A percentile compares a stretch with the other conserved stretches of the same genome.
Conservation (phyloP, 1,140 invertebrate species). For the Laodelphax striatellus region DNA sequence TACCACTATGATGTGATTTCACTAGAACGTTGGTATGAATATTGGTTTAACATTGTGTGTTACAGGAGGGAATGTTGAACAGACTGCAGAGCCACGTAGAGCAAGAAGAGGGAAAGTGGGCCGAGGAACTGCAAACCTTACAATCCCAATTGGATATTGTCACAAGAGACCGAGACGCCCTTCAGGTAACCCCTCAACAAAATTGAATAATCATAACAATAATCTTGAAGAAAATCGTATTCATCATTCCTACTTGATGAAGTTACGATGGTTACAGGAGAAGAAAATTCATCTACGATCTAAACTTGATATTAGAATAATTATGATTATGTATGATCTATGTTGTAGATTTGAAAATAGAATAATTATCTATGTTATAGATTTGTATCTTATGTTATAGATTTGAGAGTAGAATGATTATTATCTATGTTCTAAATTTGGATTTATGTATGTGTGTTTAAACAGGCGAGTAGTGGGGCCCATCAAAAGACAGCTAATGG, state of each 20-base stretch:
- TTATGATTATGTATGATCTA: no score
- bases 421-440: no score
- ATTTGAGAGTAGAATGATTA: no score
- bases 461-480: neutral
- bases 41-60: slow-evolving; percentile 6
- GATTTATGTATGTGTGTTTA: neutral
- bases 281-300: no score
- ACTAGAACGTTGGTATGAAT: slow-evolving; percentile 1
- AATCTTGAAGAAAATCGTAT: no score
- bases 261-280: no score
- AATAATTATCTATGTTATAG: no score
- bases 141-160: slow-evolving; percentile 46
- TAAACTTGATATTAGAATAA: no score
- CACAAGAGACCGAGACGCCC: slow-evolving; percentile 33
- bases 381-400: no score
- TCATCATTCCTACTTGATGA: no score
- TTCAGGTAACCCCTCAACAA: slow-evolving; percentile 18
- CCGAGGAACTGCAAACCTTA: slow-evolving; percentile 43
- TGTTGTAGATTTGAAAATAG: no score
- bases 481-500: neutral
- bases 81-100: slow-evolving; percentile 56
- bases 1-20: neutral
- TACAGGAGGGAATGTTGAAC: slow-evolving; percentile 53
- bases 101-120: slow-evolving; percentile 55
- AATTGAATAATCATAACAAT: no score